These are phyloP conservation scores for Mormyrus hasselquistii DNA, from an alignment of 2,797 vertebrate genomes.

Conservation along the genomic window DNA sequence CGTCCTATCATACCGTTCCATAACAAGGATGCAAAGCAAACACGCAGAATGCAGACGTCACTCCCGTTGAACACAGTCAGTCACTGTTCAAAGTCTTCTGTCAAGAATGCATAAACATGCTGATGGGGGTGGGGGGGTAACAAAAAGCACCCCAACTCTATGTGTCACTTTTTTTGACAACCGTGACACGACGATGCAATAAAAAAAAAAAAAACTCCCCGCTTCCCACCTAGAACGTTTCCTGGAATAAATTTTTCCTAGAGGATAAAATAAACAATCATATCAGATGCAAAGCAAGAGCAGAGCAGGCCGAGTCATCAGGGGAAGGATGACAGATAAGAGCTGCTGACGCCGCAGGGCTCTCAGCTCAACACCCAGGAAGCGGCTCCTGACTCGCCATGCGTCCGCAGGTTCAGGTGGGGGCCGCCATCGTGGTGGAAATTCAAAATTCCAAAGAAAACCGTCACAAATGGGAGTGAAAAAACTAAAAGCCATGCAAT, in stretches of 20 bases:
- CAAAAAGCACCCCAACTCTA: neutral
- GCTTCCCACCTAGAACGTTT: neutral
- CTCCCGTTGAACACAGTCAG: neutral
- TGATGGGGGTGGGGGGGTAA: neutral
- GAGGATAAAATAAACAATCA: constrained; percentile 30
- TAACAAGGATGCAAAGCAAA: neutral
- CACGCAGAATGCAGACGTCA: neutral
- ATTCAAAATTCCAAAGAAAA: neutral
- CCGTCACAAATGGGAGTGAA: neutral
- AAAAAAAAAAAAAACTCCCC: neutral
- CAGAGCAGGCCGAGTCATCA: constrained; percentile 27
- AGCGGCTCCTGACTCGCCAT: constrained; percentile 5
- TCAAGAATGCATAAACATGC: neutral
- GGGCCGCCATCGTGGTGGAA: neutral
- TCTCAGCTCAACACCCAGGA: constrained; percentile 12
- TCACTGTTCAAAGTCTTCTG: neutral
- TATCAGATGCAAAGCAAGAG: constrained; percentile 23
- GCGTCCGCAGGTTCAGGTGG: neutral
- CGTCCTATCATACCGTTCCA: neutral
- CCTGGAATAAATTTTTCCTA: neutral
- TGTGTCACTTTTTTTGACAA: neutral
- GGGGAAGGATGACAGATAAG: constrained; percentile 21
- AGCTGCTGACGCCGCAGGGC: constrained; percentile 18
- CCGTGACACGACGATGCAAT: neutral
- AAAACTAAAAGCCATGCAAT: neutral